Conservation (phyloP, 2,888 invertebrate genomes). For the Timema podura region DNA sequence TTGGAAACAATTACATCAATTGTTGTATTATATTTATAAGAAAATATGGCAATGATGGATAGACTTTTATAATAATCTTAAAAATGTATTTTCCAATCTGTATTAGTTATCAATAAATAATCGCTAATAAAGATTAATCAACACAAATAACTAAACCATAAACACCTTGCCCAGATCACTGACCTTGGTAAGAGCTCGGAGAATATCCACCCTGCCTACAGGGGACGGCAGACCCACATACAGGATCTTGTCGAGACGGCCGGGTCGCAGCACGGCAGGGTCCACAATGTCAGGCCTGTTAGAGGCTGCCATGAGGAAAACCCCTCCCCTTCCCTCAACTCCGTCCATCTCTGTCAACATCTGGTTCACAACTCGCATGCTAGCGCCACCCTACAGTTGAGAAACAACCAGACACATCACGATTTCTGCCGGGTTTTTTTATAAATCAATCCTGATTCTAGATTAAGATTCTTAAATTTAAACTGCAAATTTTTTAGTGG, state of each 20-base stretch:
- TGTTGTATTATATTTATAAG: too few species aligned
- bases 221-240: conserved; percentile 84
- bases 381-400: conserved; percentile 57
- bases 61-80: too few species aligned
- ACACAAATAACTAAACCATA: too few species aligned
- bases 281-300: conserved; percentile 97
- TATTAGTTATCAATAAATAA: too few species aligned
- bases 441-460: too few species aligned
- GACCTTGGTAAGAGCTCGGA: conserved; percentile 84
- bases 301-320: conserved; percentile 93
- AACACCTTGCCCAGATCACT: background rate
- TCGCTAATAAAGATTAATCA: too few species aligned
- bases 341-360: conserved; percentile 99
- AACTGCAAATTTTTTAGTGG: too few species aligned
- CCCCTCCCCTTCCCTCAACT: conserved; percentile 83
- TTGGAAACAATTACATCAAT: too few species aligned
- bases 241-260: conserved; percentile 84
- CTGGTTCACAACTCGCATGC: conserved; percentile 90
- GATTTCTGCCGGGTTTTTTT: too few species aligned
- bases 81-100: too few species aligned
- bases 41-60: too few species aligned
- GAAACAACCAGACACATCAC: background rate
- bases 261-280: conserved; percentile 87
- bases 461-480: too few species aligned
- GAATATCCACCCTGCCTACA: conserved; percentile 79